Evolutionary conservation across 2,888 invertebrate genomes (phyloP), one percentile per base, ranked within the genome.

Genomic region (Thereva nobilitata): DNA sequence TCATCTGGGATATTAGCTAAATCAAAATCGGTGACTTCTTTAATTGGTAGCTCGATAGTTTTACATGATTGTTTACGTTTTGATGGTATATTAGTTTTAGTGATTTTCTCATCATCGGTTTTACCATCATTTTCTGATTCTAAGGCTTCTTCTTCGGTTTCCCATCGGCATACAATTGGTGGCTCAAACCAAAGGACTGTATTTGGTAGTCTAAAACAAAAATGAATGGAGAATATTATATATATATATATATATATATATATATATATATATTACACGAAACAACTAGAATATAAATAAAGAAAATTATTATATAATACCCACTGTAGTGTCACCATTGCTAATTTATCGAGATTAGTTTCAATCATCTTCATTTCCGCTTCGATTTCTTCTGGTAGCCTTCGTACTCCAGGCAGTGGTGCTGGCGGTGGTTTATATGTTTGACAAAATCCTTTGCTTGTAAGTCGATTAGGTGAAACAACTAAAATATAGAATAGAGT

Each of bases 321-420:
- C 82, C 76, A 91, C 91, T 88, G 87, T 12, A 93, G 84, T 37
- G 86, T 87, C 9, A 93, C 84, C 5, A 87, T 79, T 0, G 88
- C 87, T 23, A 93, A 82, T 71, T 88, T 89, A 73, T 92, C 89
- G 75, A 92, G 85, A 57, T 89, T 89, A 2, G 85, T 83, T 73
- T 93, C 92, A 35, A 89, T 84, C 72, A 84, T 85, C 75, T 88
- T 89, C 77, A 90, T 86, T 76, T 92, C 92, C 0, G 87, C 87
- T 74, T 93, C 93, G 35, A 92, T 89, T 75, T 92, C 89, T 80
- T 92, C 92, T 0, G 92, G 91, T 34, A 87, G 83, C 53, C 90
- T 84, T 4, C 87, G 86, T 4, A 87, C 85, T 0, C 89, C 89
- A 0, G 87, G 84, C 2, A 87, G 84, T 0, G 86, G 84, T 0